Evolutionary conservation across 2,888 invertebrate genomes (phyloP).

Genomic region (Zhuqinia jingwanae): DNA sequence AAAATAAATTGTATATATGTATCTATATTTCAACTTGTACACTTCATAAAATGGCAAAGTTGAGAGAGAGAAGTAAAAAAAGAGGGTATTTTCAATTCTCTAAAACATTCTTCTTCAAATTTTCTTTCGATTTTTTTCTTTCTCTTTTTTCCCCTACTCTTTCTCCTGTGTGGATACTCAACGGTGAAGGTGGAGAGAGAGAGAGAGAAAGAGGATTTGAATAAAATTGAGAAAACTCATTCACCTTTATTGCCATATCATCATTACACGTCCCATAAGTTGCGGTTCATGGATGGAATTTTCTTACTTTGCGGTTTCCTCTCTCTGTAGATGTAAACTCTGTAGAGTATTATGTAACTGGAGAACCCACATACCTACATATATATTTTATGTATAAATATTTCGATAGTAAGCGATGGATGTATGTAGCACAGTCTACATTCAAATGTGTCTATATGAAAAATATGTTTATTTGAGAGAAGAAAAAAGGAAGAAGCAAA

Average conservation of each 20-base stretch:
- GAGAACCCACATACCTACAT: background rate
- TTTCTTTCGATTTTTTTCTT: constrained; percentile 4
- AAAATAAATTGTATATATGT: background rate
- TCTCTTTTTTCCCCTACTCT: background rate
- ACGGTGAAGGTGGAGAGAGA: background rate
- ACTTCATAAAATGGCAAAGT: constrained; percentile 14
- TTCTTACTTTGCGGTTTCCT: constrained; percentile 42
- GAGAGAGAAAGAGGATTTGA: constrained; percentile 35
- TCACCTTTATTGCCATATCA: constrained; percentile 58
- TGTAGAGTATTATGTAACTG: too few relatives aligned
- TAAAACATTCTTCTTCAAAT: constrained; percentile 9
- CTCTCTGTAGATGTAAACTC: too few relatives aligned
- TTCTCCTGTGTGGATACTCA: background rate
- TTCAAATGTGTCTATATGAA: background rate
- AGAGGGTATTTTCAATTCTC: background rate
- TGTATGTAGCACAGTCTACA: too few relatives aligned
- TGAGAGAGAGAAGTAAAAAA: too few relatives aligned
- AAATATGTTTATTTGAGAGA: constrained; percentile 40
- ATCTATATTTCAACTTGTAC: background rate
- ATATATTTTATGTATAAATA: background rate
- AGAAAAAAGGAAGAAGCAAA: constrained; percentile 5
- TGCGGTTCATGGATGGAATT: constrained; percentile 35
- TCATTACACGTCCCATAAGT: constrained; percentile 58
- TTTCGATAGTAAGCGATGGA: background rate
- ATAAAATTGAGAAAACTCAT: constrained; percentile 50